Evolutionary conservation across 2,113 vertebrate genomes (phyloP).

Genomic region (Otis tarda): DNA sequence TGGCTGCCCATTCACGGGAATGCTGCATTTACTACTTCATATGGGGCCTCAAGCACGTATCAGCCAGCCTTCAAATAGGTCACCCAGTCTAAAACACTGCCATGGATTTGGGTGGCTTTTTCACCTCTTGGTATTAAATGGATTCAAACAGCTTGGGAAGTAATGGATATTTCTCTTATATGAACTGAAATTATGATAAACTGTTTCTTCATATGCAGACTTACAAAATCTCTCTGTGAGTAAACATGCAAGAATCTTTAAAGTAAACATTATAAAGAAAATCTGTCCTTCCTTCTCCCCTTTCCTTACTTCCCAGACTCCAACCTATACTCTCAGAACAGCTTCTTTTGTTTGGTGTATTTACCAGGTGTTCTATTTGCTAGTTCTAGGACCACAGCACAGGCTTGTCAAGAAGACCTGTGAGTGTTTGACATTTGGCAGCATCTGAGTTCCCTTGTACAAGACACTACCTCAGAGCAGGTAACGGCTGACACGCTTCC

Average conservation of each 20-base stretch:
- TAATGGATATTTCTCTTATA: neutral
- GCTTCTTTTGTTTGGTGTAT: neutral
- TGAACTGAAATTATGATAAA: neutral
- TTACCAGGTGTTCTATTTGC: neutral
- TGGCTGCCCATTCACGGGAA: neutral
- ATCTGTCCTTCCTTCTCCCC: neutral
- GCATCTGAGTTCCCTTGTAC: neutral
- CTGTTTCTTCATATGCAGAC: neutral
- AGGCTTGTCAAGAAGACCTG: neutral
- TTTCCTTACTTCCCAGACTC: neutral
- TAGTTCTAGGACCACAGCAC: neutral
- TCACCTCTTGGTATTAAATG: neutral
- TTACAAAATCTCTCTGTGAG: neutral
- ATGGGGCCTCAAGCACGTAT: neutral
- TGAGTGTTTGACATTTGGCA: neutral
- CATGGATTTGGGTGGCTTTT: neutral
- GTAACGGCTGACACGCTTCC: neutral
- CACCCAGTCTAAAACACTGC: neutral
- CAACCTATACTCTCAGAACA: neutral
- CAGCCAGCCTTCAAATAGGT: neutral
- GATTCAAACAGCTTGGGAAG: neutral
- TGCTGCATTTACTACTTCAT: neutral
- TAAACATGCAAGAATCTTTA: neutral
- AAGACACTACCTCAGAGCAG: neutral
- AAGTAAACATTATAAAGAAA: neutral